A percentile compares a stretch with the other conserved stretches of the same genome.
Evolutionary conservation across 2,113 vertebrate genomes (phyloP).

Genomic region (Oenanthe melanoleuca): DNA sequence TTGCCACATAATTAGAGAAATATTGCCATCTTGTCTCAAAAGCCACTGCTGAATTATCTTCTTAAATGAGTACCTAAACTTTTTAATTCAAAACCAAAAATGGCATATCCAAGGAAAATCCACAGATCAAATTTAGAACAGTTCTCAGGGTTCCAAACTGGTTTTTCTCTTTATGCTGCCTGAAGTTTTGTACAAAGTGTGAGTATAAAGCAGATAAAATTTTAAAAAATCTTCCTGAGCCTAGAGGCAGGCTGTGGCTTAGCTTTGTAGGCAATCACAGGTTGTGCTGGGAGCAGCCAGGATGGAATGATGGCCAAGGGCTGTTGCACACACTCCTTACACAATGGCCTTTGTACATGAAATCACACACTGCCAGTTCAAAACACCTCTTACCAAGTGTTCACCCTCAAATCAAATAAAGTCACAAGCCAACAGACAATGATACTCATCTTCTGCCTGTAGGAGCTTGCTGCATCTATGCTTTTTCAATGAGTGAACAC

Average conservation of each 20-base stretch:
- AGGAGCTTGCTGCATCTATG: neutral
- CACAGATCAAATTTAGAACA: neutral
- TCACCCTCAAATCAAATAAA: neutral
- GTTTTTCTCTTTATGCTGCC: neutral
- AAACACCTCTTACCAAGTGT: neutral
- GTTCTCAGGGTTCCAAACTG: neutral
- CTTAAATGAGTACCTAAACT: neutral
- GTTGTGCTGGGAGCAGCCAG: neutral
- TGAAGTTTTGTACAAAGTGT: neutral
- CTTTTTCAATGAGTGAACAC: neutral
- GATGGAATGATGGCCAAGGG: neutral
- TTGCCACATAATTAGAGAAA: neutral
- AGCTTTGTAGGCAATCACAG: neutral
- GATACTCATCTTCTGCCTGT: neutral
- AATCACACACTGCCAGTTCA: rapidly evolving
- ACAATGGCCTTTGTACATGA: neutral
- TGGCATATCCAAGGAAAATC: neutral
- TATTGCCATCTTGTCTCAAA: neutral
- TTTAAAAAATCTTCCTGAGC: neutral
- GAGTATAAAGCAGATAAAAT: neutral
- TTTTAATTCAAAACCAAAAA: neutral
- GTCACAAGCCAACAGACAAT: neutral
- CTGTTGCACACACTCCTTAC: neutral
- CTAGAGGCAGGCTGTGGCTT: neutral
- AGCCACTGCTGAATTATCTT: neutral